phyloP scores from a whole-genome alignment of 1,140 invertebrate genomes.

The Hycleus cichorii region DNA sequence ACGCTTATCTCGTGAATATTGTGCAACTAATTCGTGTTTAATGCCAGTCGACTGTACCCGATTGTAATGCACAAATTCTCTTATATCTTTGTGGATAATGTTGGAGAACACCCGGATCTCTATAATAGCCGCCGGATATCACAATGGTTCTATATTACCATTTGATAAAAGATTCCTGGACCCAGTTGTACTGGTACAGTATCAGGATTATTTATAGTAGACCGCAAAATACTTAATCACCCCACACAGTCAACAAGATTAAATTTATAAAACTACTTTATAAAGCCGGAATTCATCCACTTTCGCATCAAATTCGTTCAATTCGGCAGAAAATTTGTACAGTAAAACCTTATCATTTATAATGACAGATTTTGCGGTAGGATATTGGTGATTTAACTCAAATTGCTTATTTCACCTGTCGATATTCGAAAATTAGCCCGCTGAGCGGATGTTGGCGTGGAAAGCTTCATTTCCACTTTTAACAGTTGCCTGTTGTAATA shows the following conservation, averaged over 20 bases:
- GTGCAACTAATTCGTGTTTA: too few relatives aligned
- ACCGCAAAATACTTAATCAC: not conserved
- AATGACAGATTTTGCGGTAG: slow-evolving; percentile 8
- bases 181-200: not conserved
- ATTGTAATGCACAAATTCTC: too few relatives aligned
- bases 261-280: too few relatives aligned
- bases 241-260: not conserved
- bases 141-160: not conserved
- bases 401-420: slow-evolving; percentile 23
- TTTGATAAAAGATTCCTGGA: not conserved
- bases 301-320: too few relatives aligned
- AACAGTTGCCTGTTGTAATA: slow-evolving; percentile 9
- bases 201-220: not conserved
- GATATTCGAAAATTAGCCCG: slow-evolving; percentile 19
- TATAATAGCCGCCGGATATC: not conserved
- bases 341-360: not conserved
- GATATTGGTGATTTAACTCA: slow-evolving; percentile 14
- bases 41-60: too few relatives aligned
- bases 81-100: too few relatives aligned
- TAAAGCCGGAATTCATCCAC: too few relatives aligned
- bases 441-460: slow-evolving; percentile 5
- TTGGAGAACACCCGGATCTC: too few relatives aligned
- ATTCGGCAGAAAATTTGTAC: too few relatives aligned
- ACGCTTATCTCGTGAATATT: too few relatives aligned
- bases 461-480: slow-evolving; percentile 17